Conservation (phyloP, 2,113 vertebrate genomes). For the Vulpes vulpes region DNA sequence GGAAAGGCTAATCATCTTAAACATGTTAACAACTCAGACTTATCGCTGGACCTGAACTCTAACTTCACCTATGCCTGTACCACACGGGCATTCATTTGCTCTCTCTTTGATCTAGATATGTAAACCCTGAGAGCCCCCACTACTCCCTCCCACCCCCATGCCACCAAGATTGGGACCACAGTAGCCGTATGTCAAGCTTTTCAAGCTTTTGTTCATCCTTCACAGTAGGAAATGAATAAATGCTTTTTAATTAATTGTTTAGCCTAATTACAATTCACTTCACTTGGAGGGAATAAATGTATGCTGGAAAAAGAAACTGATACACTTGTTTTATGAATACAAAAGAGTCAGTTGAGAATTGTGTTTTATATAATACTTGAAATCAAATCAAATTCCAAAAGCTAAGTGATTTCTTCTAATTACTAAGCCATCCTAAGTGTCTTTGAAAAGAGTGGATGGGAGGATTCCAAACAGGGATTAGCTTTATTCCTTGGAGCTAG, state of each 20-base stretch:
- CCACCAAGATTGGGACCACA: background rate
- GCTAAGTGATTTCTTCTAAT: slow-evolving; percentile 41
- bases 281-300: background rate
- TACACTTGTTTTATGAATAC: slow-evolving; percentile 53
- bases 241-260: slow-evolving; percentile 43
- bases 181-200: background rate
- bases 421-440: background rate
- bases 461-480: slow-evolving; percentile 32
- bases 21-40: background rate
- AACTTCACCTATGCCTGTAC: background rate
- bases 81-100: background rate
- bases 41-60: background rate
- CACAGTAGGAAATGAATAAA: slow-evolving; percentile 35
- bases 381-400: slow-evolving; percentile 53
- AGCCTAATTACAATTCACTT: slow-evolving; percentile 60
- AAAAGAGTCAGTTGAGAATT: slow-evolving; percentile 12
- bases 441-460: slow-evolving; percentile 4
- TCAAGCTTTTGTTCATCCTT: slow-evolving; percentile 1
- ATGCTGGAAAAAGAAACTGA: slow-evolving; percentile 28
- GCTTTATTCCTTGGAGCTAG: background rate
- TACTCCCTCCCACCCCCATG: accelerated
- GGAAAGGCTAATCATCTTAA: background rate
- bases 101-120: background rate
- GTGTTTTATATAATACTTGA: slow-evolving; percentile 53
- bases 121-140: background rate